These are phyloP conservation scores for Paragorgia papillata DNA, from an alignment of 92 coral and sea anemone genomes.

Conservation along the genomic window DNA sequence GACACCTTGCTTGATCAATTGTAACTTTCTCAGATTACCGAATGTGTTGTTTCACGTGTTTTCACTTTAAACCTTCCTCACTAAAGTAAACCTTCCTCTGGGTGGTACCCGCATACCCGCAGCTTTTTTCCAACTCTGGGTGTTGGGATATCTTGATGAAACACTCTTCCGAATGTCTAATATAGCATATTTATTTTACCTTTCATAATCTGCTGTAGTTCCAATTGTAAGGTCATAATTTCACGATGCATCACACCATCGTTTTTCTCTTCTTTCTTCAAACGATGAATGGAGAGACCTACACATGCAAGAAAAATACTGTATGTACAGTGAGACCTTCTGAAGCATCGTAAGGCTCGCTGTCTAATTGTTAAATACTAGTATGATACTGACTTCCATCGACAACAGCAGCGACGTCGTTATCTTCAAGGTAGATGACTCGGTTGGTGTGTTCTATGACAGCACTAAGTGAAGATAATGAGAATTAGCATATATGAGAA, in stretches of 20 bases:
- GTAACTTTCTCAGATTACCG: no score
- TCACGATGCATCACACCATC: constrained; percentile 88
- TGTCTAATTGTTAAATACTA: no score
- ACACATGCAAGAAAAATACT: not conserved
- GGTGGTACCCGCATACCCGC: no score
- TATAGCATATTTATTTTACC: constrained; percentile 48
- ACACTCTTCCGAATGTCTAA: no score
- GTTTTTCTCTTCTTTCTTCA: constrained; percentile 75
- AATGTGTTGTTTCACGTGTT: no score
- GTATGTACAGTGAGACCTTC: no score
- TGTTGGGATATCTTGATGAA: no score
- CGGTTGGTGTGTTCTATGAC: constrained; percentile 96
- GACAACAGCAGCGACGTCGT: constrained; percentile 90
- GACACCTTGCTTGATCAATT: no score
- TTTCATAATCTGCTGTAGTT: constrained; percentile 97
- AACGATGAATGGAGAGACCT: constrained; percentile 92
- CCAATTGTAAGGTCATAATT: constrained; percentile 88
- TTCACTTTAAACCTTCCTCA: no score
- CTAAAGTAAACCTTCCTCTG: no score
- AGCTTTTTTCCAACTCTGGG: no score
- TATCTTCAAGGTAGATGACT: constrained; percentile 91
- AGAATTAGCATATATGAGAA: not conserved
- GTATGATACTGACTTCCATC: constrained; percentile 79
- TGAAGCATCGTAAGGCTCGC: no score
- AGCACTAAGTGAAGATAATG: constrained; percentile 60